A percentile compares a stretch with the other conserved stretches of the same genome.
phyloP scores from a whole-genome alignment of 2,797 vertebrate species.

The Esox masquinongy region DNA sequence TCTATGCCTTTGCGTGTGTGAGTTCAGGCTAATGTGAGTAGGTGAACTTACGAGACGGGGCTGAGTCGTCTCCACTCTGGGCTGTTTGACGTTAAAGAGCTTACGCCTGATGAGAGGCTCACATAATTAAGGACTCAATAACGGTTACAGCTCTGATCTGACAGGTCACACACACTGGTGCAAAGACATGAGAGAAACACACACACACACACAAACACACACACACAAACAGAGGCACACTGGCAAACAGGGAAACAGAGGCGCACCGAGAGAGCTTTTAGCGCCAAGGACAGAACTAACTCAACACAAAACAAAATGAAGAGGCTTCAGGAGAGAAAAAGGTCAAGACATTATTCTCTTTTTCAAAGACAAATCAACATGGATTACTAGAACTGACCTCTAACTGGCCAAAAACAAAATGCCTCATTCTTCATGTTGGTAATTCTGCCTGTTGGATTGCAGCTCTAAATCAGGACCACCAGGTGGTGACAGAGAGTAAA shows the following conservation, averaged over 20 bases:
- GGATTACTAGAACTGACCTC: constrained; percentile 9
- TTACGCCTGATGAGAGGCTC: constrained; percentile 42
- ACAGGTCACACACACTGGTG: constrained; percentile 4
- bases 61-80: constrained; percentile 30
- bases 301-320: not conserved
- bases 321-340: not conserved
- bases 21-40: constrained; percentile 22
- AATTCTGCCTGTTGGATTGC: not conserved
- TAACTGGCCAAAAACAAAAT: not conserved
- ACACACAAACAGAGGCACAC: not conserved
- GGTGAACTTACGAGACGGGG: constrained; percentile 24
- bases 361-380: not conserved
- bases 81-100: constrained; percentile 43
- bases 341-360: not conserved
- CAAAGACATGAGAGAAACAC: not conserved
- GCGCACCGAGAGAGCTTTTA: not conserved
- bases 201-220: constrained; percentile 1
- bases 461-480: constrained; percentile 43
- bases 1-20: not conserved
- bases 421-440: not conserved
- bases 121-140: constrained; percentile 35
- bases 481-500: constrained; percentile 50
- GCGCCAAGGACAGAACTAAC: not conserved
- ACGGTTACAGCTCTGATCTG: constrained; percentile 18
- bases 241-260: not conserved